Evolutionary conservation across 2,113 vertebrate genomes (phyloP).

Genomic region (Cyanoliseus patagonus): DNA sequence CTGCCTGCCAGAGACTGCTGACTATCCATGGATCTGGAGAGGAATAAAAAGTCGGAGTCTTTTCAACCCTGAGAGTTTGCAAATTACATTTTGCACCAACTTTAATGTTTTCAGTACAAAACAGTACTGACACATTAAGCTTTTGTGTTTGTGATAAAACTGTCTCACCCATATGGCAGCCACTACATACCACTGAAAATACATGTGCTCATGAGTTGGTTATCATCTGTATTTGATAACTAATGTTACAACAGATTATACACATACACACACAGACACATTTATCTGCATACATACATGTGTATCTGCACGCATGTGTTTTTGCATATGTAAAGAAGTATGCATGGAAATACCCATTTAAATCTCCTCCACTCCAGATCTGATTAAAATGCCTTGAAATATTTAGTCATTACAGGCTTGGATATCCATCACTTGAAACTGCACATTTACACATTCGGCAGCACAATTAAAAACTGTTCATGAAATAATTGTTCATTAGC

Average conservation of each 20-base stretch:
- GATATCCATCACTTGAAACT: background rate
- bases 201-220: background rate
- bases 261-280: background rate
- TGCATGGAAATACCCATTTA: background rate
- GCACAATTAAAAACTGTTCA: background rate
- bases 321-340: background rate
- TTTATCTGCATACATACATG: background rate
- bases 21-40: background rate
- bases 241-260: background rate
- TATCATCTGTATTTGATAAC: background rate
- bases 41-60: background rate
- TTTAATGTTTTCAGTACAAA: background rate
- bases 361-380: background rate
- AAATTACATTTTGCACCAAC: background rate
- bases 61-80: background rate
- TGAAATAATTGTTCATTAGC: slow-evolving; percentile 13
- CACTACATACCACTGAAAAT: background rate
- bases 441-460: background rate
- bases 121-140: background rate
- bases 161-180: background rate
- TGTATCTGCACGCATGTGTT: background rate
- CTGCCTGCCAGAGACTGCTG: background rate
- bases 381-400: background rate
- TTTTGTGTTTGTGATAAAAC: background rate
- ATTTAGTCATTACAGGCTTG: background rate